phyloP scores from a whole-genome alignment of 2,113 vertebrate species.

The Gavia stellata region DNA sequence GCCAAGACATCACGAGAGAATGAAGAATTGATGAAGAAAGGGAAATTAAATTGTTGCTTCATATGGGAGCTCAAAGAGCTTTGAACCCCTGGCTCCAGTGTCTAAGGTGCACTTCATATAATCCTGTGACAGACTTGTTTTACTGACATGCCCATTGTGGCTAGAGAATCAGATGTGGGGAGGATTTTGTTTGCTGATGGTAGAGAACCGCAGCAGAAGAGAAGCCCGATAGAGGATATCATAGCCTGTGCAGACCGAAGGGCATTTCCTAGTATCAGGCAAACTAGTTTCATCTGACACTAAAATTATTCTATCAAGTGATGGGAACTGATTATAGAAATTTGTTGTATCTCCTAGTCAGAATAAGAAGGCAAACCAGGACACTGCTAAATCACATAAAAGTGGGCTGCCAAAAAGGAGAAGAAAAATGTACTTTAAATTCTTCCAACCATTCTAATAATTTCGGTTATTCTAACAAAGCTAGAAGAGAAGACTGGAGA shows the following conservation, averaged over 20 bases:
- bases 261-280: not conserved
- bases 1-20: constrained; percentile 39
- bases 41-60: constrained; percentile 45
- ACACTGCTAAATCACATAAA: constrained; percentile 29
- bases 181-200: not conserved
- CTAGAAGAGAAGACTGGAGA: not conserved
- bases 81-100: not conserved
- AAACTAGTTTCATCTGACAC: not conserved
- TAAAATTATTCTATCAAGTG: constrained; percentile 25
- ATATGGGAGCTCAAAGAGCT: not conserved
- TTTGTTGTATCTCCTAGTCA: constrained; percentile 21
- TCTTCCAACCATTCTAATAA: not conserved
- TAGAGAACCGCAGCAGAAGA: not conserved
- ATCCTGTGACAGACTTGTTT: not conserved
- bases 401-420: not conserved
- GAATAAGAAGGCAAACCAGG: constrained; percentile 36
- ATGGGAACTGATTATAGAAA: constrained; percentile 43
- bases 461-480: not conserved
- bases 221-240: not conserved
- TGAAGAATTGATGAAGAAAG: constrained; percentile 50
- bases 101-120: not conserved
- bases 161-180: not conserved
- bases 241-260: not conserved
- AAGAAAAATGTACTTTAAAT: not conserved
- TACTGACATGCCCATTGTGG: not conserved